Percentiles rank a stretch among this genome's conserved stretches.
phyloP scores from a whole-genome alignment of 2,797 vertebrate genomes.

The Mormyrus hasselquistii region DNA sequence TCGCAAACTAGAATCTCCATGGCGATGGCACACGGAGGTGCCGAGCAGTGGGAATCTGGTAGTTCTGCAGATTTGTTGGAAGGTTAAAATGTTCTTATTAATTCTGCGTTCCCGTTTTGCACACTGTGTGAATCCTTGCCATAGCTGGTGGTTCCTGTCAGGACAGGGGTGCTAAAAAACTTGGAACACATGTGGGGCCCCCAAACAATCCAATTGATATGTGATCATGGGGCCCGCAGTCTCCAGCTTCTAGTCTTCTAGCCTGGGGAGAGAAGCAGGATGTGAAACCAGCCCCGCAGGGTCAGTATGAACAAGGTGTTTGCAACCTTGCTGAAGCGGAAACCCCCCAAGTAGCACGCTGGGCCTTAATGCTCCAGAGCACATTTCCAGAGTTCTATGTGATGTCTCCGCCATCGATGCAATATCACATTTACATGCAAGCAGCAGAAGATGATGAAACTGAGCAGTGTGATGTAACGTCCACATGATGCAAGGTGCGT shows the following conservation, averaged over 20 bases:
- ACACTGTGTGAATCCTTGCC: neutral
- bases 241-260: neutral
- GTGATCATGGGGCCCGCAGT: neutral
- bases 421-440: neutral
- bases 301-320: neutral
- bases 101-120: neutral
- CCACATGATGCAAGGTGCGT: neutral
- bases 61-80: neutral
- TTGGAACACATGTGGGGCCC: neutral
- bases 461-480: neutral
- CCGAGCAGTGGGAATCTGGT: neutral
- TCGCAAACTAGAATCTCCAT: neutral
- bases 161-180: neutral
- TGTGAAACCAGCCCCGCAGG: neutral
- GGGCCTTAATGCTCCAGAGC: neutral
- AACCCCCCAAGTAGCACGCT: neutral
- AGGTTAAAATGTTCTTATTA: neutral
- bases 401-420: neutral
- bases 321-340: neutral
- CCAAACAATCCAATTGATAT: neutral
- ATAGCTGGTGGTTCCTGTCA: neutral
- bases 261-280: neutral
- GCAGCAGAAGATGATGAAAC: neutral
- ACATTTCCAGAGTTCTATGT: neutral
- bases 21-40: neutral